A percentile compares a stretch with the other conserved stretches of the same genome.
Evolutionary conservation across 2,797 vertebrate species (phyloP).

Genomic region (Lepilemur ruficaudatus): DNA sequence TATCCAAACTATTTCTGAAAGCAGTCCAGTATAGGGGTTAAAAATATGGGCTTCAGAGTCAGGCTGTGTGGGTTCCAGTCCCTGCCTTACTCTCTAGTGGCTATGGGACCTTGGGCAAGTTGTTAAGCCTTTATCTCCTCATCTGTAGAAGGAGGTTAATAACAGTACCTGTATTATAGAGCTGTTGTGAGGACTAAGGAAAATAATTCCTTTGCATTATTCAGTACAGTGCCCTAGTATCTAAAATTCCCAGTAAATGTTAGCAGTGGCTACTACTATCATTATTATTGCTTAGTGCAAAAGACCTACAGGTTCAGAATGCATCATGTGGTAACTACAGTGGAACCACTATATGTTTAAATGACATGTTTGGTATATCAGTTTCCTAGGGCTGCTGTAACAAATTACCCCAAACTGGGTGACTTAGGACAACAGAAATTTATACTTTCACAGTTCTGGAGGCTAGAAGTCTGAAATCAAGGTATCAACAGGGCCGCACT

Average conservation of each 20-base stretch:
- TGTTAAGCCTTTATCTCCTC: neutral
- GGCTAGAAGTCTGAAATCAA: neutral
- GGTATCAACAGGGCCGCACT: neutral
- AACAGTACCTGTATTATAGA: neutral
- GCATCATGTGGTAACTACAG: neutral
- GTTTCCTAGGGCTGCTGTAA: neutral
- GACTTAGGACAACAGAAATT: neutral
- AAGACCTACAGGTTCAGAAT: neutral
- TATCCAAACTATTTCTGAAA: slow-evolving; percentile 1
- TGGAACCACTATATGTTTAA: neutral
- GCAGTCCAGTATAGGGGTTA: neutral
- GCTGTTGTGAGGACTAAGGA: neutral
- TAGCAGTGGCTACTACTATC: neutral
- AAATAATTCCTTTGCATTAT: slow-evolving; percentile 36
- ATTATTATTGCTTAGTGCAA: slow-evolving; percentile 1
- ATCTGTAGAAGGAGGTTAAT: slow-evolving; percentile 17
- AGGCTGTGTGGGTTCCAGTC: neutral
- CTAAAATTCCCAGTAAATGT: neutral
- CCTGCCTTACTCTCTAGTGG: neutral
- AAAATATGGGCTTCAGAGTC: neutral
- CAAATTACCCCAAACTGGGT: neutral
- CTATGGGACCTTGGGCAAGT: neutral
- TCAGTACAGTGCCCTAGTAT: neutral
- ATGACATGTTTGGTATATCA: neutral
- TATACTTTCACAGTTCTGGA: neutral